Evolutionary conservation across 2,797 vertebrate genomes (phyloP).

Genomic region (Galago senegalensis): DNA sequence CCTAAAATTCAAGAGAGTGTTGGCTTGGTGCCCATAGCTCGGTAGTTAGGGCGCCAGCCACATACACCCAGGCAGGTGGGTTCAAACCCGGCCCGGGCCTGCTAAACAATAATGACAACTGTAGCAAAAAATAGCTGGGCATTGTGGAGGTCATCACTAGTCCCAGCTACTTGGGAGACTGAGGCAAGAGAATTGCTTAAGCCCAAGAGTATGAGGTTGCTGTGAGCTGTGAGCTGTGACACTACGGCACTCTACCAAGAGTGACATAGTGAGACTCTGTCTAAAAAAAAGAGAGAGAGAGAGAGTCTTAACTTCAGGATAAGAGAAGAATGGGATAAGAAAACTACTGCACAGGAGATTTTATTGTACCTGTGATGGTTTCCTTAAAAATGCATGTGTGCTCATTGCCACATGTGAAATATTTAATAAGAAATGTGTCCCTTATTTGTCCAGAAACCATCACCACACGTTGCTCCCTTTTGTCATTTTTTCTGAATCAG

Average conservation of each 20-base stretch:
- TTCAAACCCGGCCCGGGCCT: too few relatives aligned
- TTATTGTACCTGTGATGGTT: slow-evolving; percentile 27
- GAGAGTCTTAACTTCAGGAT: background rate
- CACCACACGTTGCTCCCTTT: background rate
- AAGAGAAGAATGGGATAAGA: background rate
- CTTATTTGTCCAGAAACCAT: slow-evolving; percentile 16
- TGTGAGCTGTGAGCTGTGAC: too few relatives aligned
- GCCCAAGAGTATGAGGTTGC: too few relatives aligned
- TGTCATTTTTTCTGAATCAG: background rate
- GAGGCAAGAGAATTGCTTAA: too few relatives aligned
- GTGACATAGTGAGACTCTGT: too few relatives aligned
- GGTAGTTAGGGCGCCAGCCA: too few relatives aligned
- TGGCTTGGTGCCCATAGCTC: background rate
- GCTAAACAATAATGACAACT: too few relatives aligned
- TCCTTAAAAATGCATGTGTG: background rate
- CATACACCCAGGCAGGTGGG: too few relatives aligned
- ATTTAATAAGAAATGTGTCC: slow-evolving; percentile 22
- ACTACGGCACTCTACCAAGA: too few relatives aligned
- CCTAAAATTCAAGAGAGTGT: slow-evolving; percentile 12
- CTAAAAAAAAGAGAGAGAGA: background rate
- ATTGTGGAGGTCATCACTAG: too few relatives aligned
- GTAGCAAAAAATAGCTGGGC: too few relatives aligned
- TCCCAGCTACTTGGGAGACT: too few relatives aligned
- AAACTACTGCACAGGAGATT: background rate
- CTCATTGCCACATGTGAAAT: background rate